A percentile compares a stretch with the other conserved stretches of the same genome.
These are phyloP conservation scores for Genyomyrus donnyi DNA, from an alignment of 2,113 vertebrate genomes.

Conservation along the genomic window DNA sequence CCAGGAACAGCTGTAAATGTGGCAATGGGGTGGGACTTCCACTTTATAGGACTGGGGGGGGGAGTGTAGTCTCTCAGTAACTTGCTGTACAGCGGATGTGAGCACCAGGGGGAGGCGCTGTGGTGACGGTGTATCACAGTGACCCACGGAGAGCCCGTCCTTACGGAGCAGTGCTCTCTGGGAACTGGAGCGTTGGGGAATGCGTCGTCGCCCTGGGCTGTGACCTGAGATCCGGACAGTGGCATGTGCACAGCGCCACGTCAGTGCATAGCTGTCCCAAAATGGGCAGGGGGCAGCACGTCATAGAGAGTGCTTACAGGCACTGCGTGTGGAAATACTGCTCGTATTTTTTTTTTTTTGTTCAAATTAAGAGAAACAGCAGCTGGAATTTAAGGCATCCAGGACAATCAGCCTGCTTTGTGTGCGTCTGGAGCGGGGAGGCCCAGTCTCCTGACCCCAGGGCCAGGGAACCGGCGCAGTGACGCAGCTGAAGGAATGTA, in stretches of 20 bases:
- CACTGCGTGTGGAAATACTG: not conserved
- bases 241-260: not conserved
- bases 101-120: not conserved
- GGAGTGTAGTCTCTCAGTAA: not conserved
- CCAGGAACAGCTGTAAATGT: not conserved
- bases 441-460: constrained; percentile 32
- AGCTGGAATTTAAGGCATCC: not conserved
- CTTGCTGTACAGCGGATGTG: not conserved
- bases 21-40: not conserved
- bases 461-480: constrained; percentile 30
- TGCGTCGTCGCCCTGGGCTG: not conserved
- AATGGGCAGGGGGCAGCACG: not conserved
- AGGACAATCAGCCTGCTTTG: constrained; percentile 28
- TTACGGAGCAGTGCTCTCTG: not conserved
- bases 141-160: not conserved
- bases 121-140: not conserved
- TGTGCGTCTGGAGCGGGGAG: not conserved
- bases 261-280: not conserved
- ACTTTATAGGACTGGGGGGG: not conserved
- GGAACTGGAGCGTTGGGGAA: not conserved
- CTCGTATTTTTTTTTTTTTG: not conserved
- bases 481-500: constrained; percentile 45
- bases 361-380: not conserved
- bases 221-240: not conserved
- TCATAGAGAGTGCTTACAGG: not conserved